Conservation (phyloP, 2,113 vertebrate species). For the Crotalus viridis region DNA sequence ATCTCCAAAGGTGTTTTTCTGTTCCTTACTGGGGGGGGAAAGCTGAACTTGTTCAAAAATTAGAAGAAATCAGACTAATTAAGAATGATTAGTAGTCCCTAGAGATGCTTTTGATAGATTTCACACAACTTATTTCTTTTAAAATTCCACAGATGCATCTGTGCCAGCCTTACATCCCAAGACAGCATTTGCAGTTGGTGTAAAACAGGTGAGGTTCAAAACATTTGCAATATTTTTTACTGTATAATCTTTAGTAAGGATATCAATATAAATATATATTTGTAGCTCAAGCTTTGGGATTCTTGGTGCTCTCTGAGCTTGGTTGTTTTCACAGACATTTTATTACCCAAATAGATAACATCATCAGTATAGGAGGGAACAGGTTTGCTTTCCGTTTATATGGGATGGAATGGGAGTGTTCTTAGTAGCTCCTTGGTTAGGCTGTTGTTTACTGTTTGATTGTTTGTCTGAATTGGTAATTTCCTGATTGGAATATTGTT, state of each 20-base stretch:
- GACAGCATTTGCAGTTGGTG: neutral
- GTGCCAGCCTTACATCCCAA: neutral
- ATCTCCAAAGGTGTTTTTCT: neutral
- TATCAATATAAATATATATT: neutral
- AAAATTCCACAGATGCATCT: neutral
- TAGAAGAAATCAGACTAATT: constrained; percentile 4
- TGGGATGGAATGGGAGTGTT: neutral
- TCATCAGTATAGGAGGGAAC: neutral
- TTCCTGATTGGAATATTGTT: neutral
- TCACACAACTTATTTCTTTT: neutral
- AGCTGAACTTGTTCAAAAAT: neutral
- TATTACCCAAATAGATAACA: neutral
- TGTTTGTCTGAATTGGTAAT: neutral
- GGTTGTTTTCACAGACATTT: neutral
- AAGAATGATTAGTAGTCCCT: neutral
- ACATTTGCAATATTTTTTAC: neutral
- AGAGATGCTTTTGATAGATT: neutral
- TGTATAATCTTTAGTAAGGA: neutral
- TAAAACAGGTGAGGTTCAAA: neutral
- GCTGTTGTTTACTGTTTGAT: neutral
- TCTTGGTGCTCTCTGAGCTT: neutral
- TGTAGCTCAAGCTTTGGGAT: neutral
- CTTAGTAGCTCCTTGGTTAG: neutral
- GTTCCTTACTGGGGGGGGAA: neutral
- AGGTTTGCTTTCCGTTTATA: neutral